phyloP scores from a whole-genome alignment of 2,888 invertebrate genomes.

The Dinocampus coccinellae region DNA sequence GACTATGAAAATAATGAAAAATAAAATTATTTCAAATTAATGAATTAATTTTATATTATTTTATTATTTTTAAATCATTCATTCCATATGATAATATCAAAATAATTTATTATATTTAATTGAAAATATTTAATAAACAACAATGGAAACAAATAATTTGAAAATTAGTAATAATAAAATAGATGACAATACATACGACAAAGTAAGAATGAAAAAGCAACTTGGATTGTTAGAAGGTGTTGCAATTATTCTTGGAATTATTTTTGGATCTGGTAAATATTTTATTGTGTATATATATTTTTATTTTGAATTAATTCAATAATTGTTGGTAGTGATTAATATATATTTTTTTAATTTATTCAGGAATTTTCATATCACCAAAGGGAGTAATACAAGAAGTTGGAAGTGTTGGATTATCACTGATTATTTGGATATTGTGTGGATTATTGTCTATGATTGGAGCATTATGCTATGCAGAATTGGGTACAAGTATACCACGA shows the following conservation, averaged over 20 bases:
- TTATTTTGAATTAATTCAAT: background rate
- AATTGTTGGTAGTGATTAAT: conserved; percentile 24
- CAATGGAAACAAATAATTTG: background rate
- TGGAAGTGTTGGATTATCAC: conserved; percentile 89
- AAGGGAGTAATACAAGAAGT: conserved; percentile 93
- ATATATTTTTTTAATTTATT: conserved; percentile 43
- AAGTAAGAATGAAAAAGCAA: conserved; percentile 87
- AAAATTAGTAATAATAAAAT: background rate
- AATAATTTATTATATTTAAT: no score
- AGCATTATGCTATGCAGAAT: conserved; percentile 96
- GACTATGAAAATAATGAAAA: no score
- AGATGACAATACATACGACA: conserved; percentile 64
- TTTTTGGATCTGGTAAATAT: conserved; percentile 86
- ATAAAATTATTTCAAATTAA: no score
- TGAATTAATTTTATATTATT: no score
- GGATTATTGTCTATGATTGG: conserved; percentile 93
- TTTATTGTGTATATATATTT: background rate
- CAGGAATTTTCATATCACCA: conserved; percentile 95
- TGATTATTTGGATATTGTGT: conserved; percentile 89
- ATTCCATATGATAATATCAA: no score
- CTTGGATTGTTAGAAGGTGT: conserved; percentile 92
- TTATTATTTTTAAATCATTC: no score
- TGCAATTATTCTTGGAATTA: conserved; percentile 93
- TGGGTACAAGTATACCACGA: conserved; percentile 89
- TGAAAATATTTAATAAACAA: no score